Percentiles rank a stretch among this genome's conserved stretches.
Evolutionary conservation across 2,113 vertebrate genomes (phyloP).

Genomic region (Scytalopus superciliaris): DNA sequence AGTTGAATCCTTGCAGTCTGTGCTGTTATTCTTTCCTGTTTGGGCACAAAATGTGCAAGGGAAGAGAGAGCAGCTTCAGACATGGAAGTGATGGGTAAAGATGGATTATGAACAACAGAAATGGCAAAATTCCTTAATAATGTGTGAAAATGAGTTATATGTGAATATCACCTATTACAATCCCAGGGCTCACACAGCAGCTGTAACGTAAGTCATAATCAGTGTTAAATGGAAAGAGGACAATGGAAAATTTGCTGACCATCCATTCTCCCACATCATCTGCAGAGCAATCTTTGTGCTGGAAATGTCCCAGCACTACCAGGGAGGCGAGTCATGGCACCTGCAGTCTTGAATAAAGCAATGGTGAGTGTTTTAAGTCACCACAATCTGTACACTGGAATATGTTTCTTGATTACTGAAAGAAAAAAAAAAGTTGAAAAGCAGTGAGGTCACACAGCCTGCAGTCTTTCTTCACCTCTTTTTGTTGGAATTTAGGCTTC

Average conservation of each 20-base stretch:
- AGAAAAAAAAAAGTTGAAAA: neutral
- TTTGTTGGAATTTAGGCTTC: neutral
- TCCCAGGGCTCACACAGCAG: neutral
- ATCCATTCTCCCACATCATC: neutral
- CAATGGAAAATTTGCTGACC: neutral
- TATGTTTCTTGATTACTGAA: neutral
- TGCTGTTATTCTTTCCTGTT: neutral
- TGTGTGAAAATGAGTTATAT: neutral
- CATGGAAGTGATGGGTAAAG: neutral
- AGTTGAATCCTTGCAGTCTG: neutral
- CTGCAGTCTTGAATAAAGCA: neutral
- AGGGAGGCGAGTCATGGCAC: neutral
- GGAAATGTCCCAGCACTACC: neutral
- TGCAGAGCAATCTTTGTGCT: neutral
- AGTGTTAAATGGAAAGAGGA: neutral
- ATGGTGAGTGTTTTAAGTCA: neutral
- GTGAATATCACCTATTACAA: neutral
- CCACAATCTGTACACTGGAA: neutral
- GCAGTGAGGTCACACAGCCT: rapidly evolving
- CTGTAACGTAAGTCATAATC: neutral
- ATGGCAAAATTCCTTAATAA: neutral
- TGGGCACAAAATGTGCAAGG: neutral
- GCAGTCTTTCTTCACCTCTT: neutral
- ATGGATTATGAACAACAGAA: neutral
- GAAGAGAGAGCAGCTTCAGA: neutral